A percentile compares a stretch with the other conserved stretches of the same genome.
Conservation (phyloP, 2,113 vertebrate species). For the Thryonomys swinderianus region DNA sequence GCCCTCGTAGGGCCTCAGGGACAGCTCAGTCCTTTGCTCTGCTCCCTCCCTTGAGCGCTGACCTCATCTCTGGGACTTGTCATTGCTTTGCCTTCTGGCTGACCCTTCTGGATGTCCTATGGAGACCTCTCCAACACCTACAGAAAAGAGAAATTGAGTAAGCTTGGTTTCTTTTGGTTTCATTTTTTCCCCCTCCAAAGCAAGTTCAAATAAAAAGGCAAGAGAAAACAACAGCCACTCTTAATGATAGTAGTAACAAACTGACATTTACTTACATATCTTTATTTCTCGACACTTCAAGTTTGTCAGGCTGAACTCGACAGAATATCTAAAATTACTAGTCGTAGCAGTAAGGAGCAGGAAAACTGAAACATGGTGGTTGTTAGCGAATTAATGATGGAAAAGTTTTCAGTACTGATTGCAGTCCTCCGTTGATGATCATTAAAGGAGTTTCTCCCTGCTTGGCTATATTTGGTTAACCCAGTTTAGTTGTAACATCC, state of each 20-base stretch:
- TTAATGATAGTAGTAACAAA: conserved; percentile 12
- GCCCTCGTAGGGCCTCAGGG: not conserved
- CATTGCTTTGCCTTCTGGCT: not conserved
- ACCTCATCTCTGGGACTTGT: not conserved
- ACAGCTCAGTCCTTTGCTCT: not conserved
- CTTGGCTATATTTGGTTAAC: conserved; percentile 69
- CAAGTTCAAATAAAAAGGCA: conserved; percentile 5
- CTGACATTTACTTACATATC: not conserved
- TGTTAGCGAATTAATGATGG: conserved; percentile 74
- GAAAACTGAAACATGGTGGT: conserved; percentile 39
- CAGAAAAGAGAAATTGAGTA: not conserved
- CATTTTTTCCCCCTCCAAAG: not conserved
- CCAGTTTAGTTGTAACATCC: conserved; percentile 56
- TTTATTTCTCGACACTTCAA: conserved; percentile 4
- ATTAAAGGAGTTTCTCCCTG: conserved; percentile 70
- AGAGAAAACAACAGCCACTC: not conserved
- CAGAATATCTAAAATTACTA: conserved; percentile 22
- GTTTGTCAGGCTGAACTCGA: not conserved
- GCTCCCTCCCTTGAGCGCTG: not conserved
- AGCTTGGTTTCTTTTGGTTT: not conserved
- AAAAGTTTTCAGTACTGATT: conserved; percentile 74
- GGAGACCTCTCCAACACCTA: not conserved
- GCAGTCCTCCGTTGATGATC: conserved; percentile 61
- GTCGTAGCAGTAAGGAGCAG: not conserved
- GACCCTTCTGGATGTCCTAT: not conserved